Conservation (phyloP, 1,140 invertebrate genomes). For the Achroia grisella region DNA sequence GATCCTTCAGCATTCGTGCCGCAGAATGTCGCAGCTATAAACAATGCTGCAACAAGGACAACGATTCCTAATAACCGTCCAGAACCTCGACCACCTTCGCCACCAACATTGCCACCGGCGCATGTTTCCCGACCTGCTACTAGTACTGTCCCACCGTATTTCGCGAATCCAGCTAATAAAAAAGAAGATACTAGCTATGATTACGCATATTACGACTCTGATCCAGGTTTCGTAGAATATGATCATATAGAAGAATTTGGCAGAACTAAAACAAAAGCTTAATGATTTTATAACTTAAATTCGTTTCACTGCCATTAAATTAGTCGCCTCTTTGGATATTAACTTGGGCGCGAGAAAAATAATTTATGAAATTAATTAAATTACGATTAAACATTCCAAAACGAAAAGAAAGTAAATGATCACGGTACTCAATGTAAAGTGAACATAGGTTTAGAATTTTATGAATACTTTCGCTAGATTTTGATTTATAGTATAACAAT, state of each 20-base stretch:
- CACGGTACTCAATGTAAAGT: too few relatives aligned
- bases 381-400: too few relatives aligned
- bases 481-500: too few relatives aligned
- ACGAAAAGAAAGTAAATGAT: too few relatives aligned
- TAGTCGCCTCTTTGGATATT: slow-evolving; percentile 45
- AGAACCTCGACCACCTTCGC: slow-evolving; percentile 15
- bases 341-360: too few relatives aligned
- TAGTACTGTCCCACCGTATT: slow-evolving; percentile 29
- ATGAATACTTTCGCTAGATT: too few relatives aligned
- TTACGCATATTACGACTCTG: slow-evolving; percentile 79
- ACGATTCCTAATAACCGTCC: slow-evolving; percentile 24
- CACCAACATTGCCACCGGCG: slow-evolving; percentile 31
- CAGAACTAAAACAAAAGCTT: slow-evolving; percentile 66
- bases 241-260: slow-evolving; percentile 73
- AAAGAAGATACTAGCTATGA: slow-evolving; percentile 79
- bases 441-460: too few relatives aligned
- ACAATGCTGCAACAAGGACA: slow-evolving; percentile 20
- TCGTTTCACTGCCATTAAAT: slow-evolving; percentile 58
- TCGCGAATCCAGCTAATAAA: slow-evolving; percentile 41
- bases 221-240: slow-evolving; percentile 71
- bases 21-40: slow-evolving; percentile 19
- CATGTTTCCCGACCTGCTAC: slow-evolving; percentile 24
- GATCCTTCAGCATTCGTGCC: slow-evolving; percentile 25
- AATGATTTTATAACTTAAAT: slow-evolving; percentile 11
- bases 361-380: too few relatives aligned